Conservation (phyloP, 1,140 invertebrate species). For the Diplogasteroides magnus region DNA sequence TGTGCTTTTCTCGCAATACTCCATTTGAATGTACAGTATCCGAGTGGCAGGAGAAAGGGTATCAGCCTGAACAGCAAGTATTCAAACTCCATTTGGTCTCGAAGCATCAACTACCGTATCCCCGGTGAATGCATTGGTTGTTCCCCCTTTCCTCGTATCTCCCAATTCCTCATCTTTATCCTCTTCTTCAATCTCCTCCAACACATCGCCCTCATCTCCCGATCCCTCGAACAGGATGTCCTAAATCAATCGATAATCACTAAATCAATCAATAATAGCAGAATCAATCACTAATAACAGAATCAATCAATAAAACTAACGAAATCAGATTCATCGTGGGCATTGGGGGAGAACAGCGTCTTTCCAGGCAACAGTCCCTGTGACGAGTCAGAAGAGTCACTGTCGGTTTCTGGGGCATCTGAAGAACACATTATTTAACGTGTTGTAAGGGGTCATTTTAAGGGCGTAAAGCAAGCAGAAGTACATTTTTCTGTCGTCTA, state of each 20-base stretch:
- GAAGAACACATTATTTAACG: no score
- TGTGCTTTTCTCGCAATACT: conserved; percentile 64
- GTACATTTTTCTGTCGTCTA: no score
- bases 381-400: no score
- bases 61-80: background rate
- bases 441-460: no score
- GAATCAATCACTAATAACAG: background rate
- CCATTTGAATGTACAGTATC: conserved; percentile 59
- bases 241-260: conserved; percentile 12
- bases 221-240: conserved; percentile 12
- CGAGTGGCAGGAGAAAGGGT: conserved; percentile 12
- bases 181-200: conserved; percentile 10
- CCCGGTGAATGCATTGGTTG: conserved; percentile 4
- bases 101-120: conserved; percentile 7
- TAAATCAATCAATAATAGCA: background rate
- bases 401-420: no score
- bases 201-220: conserved; percentile 18
- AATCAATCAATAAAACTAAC: no score
- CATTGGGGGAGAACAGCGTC: no score
- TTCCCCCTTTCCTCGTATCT: background rate
- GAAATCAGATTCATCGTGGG: no score
- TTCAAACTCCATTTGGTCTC: no score
- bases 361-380: no score
- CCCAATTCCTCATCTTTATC: background rate
- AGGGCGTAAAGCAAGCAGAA: no score